Evolutionary conservation across 2,113 vertebrate species (phyloP), one percentile per base, ranked within the genome.

Genomic region (Anguilla japonica): DNA sequence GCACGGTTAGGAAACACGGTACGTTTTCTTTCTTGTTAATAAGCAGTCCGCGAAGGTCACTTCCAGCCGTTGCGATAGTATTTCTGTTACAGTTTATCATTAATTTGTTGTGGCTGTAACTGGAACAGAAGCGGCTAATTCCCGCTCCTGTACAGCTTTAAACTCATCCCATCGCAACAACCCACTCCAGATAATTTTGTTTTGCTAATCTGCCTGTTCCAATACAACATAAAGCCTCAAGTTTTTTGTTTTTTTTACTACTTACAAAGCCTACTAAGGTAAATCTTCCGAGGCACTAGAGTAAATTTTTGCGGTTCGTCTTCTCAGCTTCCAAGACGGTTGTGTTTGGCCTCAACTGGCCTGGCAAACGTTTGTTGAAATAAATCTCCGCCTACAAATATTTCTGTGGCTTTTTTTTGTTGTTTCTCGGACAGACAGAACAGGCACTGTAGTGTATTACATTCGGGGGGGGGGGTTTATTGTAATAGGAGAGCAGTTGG

Each of bases 401-500:
- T 75, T 75, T 75, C 71, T 34, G n/a, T 29, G 71, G 71, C n/a
- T 34, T 8, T 71, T n/a, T 34, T 34, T 34, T 34, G n/a, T 71
- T 71, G 63, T 75, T 75, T 34, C 26, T n/a, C 71, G 34, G n/a
- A 75, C 71, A 75, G 26, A 75, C 71, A 75, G 3, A 75, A n/a
- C n/a, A 34, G 22, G 26, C 71, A 9, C 9, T 75, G 11, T 75
- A n/a, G 71, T 75, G 34, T 75, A 34, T 34, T n/a, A 13, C n/a
- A 75, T 34, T 34, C 26, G 8, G n/a, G 26, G 18, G 11, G 8
- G n/a, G 26, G 18, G 11, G 18, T 67, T 34, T 75, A 34, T 75
- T 75, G 34, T 75, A 34, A 9, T n/a, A 75, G 0, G 57, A 89
- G 85, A 88, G 89, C 88, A 78, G 86, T 92, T 88, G 93, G 94